Percentiles rank a stretch among this genome's conserved stretches.
phyloP scores from a whole-genome alignment of 1,140 invertebrate species.

The Camponotus pennsylvanicus region DNA sequence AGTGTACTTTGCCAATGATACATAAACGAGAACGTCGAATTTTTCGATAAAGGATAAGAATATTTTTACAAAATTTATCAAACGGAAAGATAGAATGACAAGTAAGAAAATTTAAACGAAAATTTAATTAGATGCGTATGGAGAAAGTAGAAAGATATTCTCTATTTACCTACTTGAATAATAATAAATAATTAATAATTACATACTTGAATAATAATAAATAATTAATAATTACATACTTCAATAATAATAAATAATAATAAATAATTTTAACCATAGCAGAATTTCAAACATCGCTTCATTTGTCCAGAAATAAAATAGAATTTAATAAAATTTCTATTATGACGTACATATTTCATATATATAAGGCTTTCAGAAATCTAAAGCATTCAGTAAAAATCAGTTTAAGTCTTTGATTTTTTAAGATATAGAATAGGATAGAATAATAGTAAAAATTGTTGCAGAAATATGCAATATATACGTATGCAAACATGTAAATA shows the following conservation, averaged over 20 bases:
- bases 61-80: neutral
- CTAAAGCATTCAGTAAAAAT: neutral
- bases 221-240: too few species aligned
- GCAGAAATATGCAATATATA: neutral
- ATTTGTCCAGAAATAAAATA: neutral
- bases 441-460: constrained; percentile 8
- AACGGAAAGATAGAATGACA: neutral
- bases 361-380: neutral
- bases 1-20: neutral
- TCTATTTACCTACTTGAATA: neutral
- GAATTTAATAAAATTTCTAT: neutral
- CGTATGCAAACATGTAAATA: neutral
- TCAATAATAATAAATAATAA: too few species aligned
- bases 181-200: too few species aligned
- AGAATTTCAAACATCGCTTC: too few species aligned
- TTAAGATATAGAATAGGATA: neutral
- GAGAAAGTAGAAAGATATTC: neutral
- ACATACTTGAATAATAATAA: too few species aligned
- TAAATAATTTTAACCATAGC: too few species aligned
- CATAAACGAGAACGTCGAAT: neutral
- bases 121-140: neutral
- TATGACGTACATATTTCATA: neutral
- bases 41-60: neutral
- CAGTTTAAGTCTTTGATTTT: neutral
- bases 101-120: neutral